Percentiles rank a stretch among this genome's conserved stretches.
Conservation (phyloP, 2,113 vertebrate genomes). For the Pseudorasbora parva region DNA sequence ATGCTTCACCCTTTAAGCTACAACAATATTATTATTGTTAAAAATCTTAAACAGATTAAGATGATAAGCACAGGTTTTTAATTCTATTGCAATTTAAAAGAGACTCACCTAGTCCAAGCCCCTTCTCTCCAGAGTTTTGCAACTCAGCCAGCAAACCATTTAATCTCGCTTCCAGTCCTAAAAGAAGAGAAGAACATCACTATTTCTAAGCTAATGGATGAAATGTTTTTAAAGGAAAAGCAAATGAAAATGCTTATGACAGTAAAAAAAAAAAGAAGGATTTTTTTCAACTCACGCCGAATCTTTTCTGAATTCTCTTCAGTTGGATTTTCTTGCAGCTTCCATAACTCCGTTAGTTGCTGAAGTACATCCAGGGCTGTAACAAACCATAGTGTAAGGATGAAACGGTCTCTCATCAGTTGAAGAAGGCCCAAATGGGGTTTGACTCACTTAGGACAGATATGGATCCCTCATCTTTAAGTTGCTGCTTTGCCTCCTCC, state of each 20-base stretch:
- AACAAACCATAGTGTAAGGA: not conserved
- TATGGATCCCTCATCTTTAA: not conserved
- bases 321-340: constrained; percentile 11
- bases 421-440: not conserved
- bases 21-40: not conserved
- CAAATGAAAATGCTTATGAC: not conserved
- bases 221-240: not conserved
- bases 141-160: not conserved
- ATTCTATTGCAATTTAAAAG: not conserved
- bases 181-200: not conserved
- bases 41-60: not conserved
- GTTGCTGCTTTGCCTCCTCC: not conserved
- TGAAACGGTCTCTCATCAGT: not conserved
- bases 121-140: constrained; percentile 10
- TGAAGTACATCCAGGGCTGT: constrained; percentile 3
- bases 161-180: constrained; percentile 1
- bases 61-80: not conserved
- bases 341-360: not conserved
- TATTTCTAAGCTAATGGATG: not conserved
- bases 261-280: not conserved
- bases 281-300: not conserved
- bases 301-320: constrained; percentile 22
- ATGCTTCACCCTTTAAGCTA: not conserved
- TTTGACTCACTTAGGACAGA: not conserved
- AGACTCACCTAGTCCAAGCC: constrained; percentile 24